These are phyloP conservation scores for Sebastes alutus DNA, from an alignment of 2,797 vertebrate genomes.

Conservation along the genomic window DNA sequence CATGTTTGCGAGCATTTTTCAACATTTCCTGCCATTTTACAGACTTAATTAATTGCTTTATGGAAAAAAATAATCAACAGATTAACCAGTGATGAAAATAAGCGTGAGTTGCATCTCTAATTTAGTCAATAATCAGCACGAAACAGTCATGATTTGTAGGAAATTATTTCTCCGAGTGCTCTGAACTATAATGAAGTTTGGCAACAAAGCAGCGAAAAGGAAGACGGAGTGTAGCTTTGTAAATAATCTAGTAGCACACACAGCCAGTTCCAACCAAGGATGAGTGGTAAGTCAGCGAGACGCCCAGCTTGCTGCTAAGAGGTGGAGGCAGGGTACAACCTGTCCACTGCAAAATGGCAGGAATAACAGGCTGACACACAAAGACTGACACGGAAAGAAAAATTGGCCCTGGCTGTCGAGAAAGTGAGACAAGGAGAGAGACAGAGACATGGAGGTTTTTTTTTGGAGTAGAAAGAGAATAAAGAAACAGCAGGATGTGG, in stretches of 20 bases:
- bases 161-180: neutral
- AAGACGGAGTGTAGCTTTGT: neutral
- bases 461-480: slow-evolving; percentile 35
- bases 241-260: slow-evolving; percentile 8
- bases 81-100: neutral
- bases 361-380: slow-evolving; percentile 45
- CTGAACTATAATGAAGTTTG: neutral
- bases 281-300: slow-evolving; percentile 13
- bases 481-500: slow-evolving; percentile 19
- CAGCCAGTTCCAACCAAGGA: neutral
- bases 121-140: neutral
- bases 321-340: slow-evolving; percentile 18
- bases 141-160: neutral
- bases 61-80: neutral
- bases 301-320: slow-evolving; percentile 14
- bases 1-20: neutral
- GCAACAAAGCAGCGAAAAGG: neutral
- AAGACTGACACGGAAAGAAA: slow-evolving; percentile 23
- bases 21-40: neutral
- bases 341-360: slow-evolving; percentile 36
- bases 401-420: slow-evolving; percentile 18
- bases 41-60: neutral
- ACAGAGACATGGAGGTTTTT: neutral
- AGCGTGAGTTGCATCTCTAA: neutral
- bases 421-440: slow-evolving; percentile 36